Conservation (phyloP, 2,113 vertebrate species). For the Oryzias celebensis region DNA sequence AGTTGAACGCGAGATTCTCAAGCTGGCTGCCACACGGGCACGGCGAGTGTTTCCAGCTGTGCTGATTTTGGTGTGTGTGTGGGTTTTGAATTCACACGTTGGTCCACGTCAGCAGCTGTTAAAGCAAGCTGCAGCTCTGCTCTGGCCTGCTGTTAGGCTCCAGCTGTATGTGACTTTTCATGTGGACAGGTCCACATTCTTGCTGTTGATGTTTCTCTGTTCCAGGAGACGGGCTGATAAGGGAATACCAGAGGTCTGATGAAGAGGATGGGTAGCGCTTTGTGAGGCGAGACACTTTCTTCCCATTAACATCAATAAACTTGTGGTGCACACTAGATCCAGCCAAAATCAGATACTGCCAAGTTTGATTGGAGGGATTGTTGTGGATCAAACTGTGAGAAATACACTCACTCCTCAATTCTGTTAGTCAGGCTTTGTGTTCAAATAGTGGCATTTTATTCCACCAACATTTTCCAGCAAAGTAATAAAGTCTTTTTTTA, state of each 20-base stretch:
- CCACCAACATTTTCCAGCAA: too few species aligned
- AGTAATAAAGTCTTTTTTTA: too few species aligned
- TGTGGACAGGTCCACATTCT: slow-evolving; percentile 33
- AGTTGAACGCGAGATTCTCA: slow-evolving; percentile 18
- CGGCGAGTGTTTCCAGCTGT: slow-evolving; percentile 60
- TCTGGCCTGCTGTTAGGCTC: slow-evolving; percentile 31
- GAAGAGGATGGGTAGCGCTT: slow-evolving; percentile 13
- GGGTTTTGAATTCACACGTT: slow-evolving; percentile 19
- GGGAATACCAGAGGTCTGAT: slow-evolving; percentile 32
- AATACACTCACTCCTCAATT: too few species aligned
- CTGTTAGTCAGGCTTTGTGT: too few species aligned
- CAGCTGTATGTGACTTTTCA: slow-evolving; percentile 18
- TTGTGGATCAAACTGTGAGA: too few species aligned
- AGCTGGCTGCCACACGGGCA: slow-evolving; percentile 37
- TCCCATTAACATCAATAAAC: slow-evolving; percentile 6
- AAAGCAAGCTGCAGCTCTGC: slow-evolving; percentile 24
- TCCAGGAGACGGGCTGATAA: slow-evolving; percentile 46
- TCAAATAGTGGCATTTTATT: too few species aligned
- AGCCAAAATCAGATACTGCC: too few species aligned
- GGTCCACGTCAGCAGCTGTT: slow-evolving; percentile 65
- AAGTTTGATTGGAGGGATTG: too few species aligned
- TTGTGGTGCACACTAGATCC: too few species aligned
- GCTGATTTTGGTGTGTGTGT: slow-evolving; percentile 6
- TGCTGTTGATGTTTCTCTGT: background rate
- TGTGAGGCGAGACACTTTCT: slow-evolving; percentile 1